phyloP scores from a whole-genome alignment of 2,888 invertebrate species.

The Dasysyrphus albostriatus region DNA sequence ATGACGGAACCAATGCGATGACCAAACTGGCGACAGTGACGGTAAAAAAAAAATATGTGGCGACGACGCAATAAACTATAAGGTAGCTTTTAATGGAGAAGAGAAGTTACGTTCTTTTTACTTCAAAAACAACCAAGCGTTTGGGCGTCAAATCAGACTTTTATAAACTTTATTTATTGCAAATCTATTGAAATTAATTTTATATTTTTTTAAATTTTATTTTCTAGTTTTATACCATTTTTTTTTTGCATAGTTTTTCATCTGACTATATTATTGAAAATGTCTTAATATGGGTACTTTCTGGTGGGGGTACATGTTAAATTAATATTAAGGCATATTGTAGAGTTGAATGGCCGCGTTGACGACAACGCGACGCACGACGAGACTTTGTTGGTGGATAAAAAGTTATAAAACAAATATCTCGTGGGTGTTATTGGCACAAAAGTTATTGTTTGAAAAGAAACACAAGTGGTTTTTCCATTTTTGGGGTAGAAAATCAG shows the following conservation, averaged over 20 bases:
- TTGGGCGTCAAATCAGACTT: slow-evolving; percentile 62
- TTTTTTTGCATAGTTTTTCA: slow-evolving; percentile 50
- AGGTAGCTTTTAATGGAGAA: neutral
- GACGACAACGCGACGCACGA: neutral
- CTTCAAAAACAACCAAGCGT: slow-evolving; percentile 50
- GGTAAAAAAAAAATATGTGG: slow-evolving; percentile 16
- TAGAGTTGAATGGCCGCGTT: slow-evolving; percentile 61
- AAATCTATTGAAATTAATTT: slow-evolving; percentile 53
- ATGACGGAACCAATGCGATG: slow-evolving; percentile 63
- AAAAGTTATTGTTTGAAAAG: neutral
- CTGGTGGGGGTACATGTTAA: slow-evolving; percentile 32
- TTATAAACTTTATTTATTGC: slow-evolving; percentile 43
- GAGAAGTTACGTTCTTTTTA: slow-evolving; percentile 16
- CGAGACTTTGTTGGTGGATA: neutral
- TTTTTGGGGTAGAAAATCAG: slow-evolving; percentile 22
- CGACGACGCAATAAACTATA: neutral
- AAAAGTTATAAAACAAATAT: neutral
- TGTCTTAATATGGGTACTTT: slow-evolving; percentile 53
- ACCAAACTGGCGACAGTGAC: slow-evolving; percentile 63
- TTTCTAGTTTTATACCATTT: slow-evolving; percentile 4
- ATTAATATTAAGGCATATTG: slow-evolving; percentile 28
- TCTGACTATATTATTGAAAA: slow-evolving; percentile 45
- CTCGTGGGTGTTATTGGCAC: slow-evolving; percentile 46
- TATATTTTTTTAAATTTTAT: slow-evolving; percentile 29
- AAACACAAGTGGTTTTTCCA: slow-evolving; percentile 14